A percentile compares a stretch with the other conserved stretches of the same genome.
Evolutionary conservation across 2,797 vertebrate genomes (phyloP).

Genomic region (Hypotaenidia philippensis): DNA sequence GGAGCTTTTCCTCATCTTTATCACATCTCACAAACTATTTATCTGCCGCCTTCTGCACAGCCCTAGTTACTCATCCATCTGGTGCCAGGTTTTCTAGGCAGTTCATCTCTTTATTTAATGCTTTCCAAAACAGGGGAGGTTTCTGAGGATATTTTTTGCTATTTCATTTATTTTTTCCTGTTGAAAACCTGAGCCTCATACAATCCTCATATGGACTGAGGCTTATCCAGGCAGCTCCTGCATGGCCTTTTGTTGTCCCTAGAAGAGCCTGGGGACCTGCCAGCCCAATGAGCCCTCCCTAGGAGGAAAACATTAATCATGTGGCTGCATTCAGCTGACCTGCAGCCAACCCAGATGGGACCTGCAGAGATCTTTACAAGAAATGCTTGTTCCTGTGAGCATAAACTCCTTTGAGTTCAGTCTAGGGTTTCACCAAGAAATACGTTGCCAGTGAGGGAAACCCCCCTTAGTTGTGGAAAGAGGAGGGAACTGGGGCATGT

Average conservation of each 20-base stretch:
- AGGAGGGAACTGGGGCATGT: not conserved
- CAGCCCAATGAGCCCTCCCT: not conserved
- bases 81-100: not conserved
- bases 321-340: not conserved
- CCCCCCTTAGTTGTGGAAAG: not conserved
- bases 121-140: rapidly evolving
- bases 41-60: not conserved
- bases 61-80: not conserved
- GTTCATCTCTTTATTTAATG: not conserved
- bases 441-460: not conserved
- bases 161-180: not conserved
- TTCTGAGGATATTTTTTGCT: not conserved
- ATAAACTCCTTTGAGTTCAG: not conserved
- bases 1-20: not conserved
- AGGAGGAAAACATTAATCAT: not conserved
- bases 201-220: not conserved
- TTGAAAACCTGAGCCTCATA: not conserved
- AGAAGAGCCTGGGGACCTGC: not conserved
- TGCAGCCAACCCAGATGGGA: not conserved
- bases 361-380: not conserved
- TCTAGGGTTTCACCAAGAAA: not conserved
- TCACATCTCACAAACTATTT: rapidly evolving
- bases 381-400: not conserved
- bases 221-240: not conserved
- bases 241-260: not conserved